Conservation (phyloP, 2,797 vertebrate genomes). For the Alectoris magna region DNA sequence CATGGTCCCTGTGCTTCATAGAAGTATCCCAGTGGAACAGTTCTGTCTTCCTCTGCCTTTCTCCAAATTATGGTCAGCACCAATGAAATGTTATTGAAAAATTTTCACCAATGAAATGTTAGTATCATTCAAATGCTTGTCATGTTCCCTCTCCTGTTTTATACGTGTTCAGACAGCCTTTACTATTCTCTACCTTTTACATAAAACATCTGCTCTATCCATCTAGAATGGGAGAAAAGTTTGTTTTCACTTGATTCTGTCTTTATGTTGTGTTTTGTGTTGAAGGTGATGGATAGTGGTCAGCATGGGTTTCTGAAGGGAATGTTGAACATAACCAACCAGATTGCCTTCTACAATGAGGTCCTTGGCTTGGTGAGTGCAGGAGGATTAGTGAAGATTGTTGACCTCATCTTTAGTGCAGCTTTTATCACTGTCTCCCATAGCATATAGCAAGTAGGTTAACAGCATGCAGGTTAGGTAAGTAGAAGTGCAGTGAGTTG, state of each 20-base stretch:
- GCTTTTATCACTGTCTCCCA: rapidly evolving
- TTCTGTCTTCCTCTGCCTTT: not conserved
- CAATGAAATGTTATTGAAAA: not conserved
- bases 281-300: not conserved
- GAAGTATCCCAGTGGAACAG: not conserved
- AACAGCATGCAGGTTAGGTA: too few relatives aligned
- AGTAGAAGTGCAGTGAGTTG: not conserved
- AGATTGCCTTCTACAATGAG: not conserved
- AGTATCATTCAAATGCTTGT: not conserved
- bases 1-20: rapidly evolving
- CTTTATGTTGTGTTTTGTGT: not conserved
- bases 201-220: not conserved
- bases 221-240: not conserved
- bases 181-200: not conserved
- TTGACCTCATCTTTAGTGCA: not conserved
- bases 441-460: not conserved
- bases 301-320: not conserved
- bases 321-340: not conserved
- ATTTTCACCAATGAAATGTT: not conserved
- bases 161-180: not conserved
- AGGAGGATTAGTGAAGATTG: not conserved
- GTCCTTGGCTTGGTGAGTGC: not conserved
- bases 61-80: not conserved
- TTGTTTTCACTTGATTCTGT: not conserved
- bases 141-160: not conserved